Conservation (phyloP, 2,113 vertebrate species). For the Astatotilapia flaviijosephi region DNA sequence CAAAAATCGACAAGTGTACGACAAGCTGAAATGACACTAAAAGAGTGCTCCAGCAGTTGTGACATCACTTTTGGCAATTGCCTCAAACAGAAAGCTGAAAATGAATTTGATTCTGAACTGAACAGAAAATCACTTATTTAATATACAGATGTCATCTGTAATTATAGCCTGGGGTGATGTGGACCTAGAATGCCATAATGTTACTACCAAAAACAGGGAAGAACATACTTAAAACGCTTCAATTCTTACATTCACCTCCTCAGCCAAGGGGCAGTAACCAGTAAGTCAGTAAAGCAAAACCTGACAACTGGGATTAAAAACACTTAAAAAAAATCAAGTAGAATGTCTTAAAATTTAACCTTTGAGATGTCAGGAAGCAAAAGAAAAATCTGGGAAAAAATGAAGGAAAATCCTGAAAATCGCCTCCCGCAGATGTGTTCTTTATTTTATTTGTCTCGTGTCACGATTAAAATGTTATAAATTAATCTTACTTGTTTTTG, state of each 20-base stretch:
- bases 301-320: neutral
- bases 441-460: neutral
- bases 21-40: neutral
- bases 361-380: neutral
- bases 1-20: neutral
- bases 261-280: neutral
- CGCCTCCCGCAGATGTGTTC: neutral
- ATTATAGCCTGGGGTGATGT: neutral
- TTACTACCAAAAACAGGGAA: neutral
- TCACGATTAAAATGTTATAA: neutral
- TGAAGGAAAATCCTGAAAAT: neutral
- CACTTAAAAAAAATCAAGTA: neutral
- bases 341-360: neutral
- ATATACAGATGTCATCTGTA: neutral
- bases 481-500: neutral
- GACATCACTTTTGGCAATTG: neutral
- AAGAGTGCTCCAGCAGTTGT: neutral
- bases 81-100: neutral
- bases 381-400: neutral
- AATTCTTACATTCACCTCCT: neutral
- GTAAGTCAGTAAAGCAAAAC: neutral
- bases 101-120: neutral
- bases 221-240: neutral
- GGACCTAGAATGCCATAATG: neutral
- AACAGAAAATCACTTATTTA: neutral